Evolutionary conservation across 1,140 invertebrate species (phyloP).

Genomic region (Magallana angulata): DNA sequence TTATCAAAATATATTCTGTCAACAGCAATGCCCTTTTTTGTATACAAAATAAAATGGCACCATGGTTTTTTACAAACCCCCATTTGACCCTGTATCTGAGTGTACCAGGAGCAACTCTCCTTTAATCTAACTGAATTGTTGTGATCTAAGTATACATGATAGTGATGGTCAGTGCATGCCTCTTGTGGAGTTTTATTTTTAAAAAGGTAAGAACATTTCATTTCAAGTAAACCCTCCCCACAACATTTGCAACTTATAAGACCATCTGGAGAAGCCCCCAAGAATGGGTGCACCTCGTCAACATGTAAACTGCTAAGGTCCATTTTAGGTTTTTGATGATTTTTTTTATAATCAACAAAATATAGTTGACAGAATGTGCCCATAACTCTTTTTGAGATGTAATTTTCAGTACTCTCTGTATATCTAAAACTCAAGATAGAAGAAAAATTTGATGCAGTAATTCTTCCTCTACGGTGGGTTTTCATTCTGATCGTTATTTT

Average conservation of each 20-base stretch:
- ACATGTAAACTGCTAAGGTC: background rate
- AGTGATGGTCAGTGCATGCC: constrained; percentile 17
- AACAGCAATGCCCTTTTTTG: constrained; percentile 32
- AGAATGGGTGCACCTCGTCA: background rate
- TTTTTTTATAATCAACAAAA: background rate
- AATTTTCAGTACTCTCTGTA: constrained; percentile 15
- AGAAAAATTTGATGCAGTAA: constrained; percentile 29
- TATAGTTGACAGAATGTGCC: background rate
- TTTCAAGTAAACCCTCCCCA: constrained; percentile 40
- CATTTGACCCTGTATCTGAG: constrained; percentile 46
- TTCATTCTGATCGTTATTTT: background rate
- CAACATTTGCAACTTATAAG: constrained; percentile 44
- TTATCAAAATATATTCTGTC: constrained; percentile 47
- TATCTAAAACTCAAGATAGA: constrained; percentile 17
- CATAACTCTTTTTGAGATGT: constrained; percentile 27
- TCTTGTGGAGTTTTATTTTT: constrained; percentile 34
- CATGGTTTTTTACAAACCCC: constrained; percentile 40
- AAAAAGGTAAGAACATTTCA: constrained; percentile 45
- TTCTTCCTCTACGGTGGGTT: constrained; percentile 8
- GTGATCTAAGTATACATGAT: constrained; percentile 33
- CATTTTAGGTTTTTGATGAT: background rate
- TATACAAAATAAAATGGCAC: constrained; percentile 49
- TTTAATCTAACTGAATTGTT: constrained; percentile 29
- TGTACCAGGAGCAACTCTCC: constrained; percentile 39
- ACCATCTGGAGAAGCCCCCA: constrained; percentile 43